Base-by-base conservation (phyloP, 2,113 vertebrate genomes). In the Bagarius yarrelli region DNA sequence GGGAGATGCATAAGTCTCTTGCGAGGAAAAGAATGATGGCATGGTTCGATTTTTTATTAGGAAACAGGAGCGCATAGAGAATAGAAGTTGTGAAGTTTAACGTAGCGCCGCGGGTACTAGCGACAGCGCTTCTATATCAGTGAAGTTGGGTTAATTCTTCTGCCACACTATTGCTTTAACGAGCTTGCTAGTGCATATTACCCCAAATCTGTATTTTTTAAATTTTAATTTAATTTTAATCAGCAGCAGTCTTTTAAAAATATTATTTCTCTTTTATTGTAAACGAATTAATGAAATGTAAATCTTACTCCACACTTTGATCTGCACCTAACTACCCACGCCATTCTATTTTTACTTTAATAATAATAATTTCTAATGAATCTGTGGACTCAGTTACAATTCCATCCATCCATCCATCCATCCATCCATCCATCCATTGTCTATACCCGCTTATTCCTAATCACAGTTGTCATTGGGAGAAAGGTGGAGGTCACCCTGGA, bases 1-100 rank as follows among this genome's bases (percentile, higher is more conserved):
- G 30, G 60, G 36, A 81, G 59, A 32, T 81, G 66, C 63, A 64
- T 53, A 44, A 56, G 36, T 50, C 67, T 84, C 50, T 50, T 25
- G 47, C 52, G 47, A 47, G 36, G 27, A 74, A 53, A 73, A 56
- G 19, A 16, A 55, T 70, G 15, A 55, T 70, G 34, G 53, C 23
- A n/a, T 11, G 34, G 40, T 59, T 60, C 13, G 25, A 72, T 47
- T 50, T 25, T 30, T 59, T 47, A 59, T 59, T 44, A 32, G 60
- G 47, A 34, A 36, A 80, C 27, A 61, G 32, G 19, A 69, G 52
- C 14, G 19, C 57, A 57, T 30, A 66, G 12, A 55, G 52, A 8
- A 44, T 23, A 0, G 25, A 27, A 83, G 71, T 53, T 79, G 36
- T 19, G 23, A 50, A 73, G 70, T 63, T 73, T 15, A 73, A 25